Percentiles rank a stretch among this genome's conserved stretches.
These are phyloP conservation scores for Ptychodera flava DNA, from an alignment of 35 echinoderm and acorn worm species.

Conservation along the genomic window DNA sequence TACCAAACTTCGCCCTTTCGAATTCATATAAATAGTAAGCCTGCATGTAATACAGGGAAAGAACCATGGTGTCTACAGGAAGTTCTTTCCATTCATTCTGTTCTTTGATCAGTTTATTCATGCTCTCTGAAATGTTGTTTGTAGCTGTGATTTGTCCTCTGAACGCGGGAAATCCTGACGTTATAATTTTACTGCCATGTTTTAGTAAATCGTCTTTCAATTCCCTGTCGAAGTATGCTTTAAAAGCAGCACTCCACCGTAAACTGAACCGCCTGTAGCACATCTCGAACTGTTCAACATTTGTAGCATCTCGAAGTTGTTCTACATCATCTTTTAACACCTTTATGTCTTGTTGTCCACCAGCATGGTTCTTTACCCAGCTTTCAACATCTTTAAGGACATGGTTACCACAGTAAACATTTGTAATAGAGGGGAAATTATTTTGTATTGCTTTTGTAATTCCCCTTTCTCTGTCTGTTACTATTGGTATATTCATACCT, in stretches of 20 bases:
- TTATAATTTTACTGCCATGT: background rate
- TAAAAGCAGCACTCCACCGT: background rate
- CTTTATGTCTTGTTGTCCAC: slow-evolving; percentile 14
- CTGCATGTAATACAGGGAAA: slow-evolving; percentile 12
- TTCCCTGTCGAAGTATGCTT: slow-evolving; percentile 14
- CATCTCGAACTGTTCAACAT: background rate
- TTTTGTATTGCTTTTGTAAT: background rate
- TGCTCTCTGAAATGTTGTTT: slow-evolving; percentile 17
- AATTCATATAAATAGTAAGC: slow-evolving; percentile 24
- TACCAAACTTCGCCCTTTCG: background rate
- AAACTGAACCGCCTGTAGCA: background rate
- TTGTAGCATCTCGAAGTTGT: background rate
- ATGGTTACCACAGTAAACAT: slow-evolving; percentile 16
- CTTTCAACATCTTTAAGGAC: background rate
- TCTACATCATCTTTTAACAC: slow-evolving; percentile 23
- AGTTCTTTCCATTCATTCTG: slow-evolving; percentile 2
- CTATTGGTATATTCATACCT: slow-evolving; percentile 2
- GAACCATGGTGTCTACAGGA: slow-evolving; percentile 14
- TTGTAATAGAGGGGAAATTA: background rate
- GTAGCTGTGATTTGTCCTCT: slow-evolving; percentile 6
- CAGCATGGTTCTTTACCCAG: slow-evolving; percentile 12
- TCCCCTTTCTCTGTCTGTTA: slow-evolving; percentile 21
- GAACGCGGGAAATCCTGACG: slow-evolving; percentile 11
- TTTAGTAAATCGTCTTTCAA: slow-evolving; percentile 5
- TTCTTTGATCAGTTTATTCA: slow-evolving; percentile 26